Percentiles rank a stretch among this genome's conserved stretches.
Conservation (phyloP, 1,140 invertebrate genomes). For the Hycleus phaleratus region DNA sequence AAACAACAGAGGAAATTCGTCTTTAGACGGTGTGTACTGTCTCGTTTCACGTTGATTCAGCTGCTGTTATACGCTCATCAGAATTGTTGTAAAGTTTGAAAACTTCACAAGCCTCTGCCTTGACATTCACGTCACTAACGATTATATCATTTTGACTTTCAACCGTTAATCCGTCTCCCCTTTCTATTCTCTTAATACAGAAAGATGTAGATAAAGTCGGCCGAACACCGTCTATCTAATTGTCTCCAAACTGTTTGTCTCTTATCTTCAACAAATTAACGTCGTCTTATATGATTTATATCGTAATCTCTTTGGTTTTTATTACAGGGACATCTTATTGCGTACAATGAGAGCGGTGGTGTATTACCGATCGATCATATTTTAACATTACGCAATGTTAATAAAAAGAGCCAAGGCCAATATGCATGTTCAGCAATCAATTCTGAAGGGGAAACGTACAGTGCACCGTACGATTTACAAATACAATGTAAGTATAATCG, state of each 20-base stretch:
- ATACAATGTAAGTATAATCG: constrained; percentile 56
- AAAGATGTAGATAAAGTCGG: constrained; percentile 6
- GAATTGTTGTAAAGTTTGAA: constrained; percentile 25
- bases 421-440: constrained; percentile 64
- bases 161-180: constrained; percentile 16
- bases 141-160: constrained; percentile 23
- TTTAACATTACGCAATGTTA: constrained; percentile 44
- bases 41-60: constrained; percentile 29
- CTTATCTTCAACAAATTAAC: constrained; percentile 10
- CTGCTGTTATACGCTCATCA: constrained; percentile 32
- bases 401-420: constrained; percentile 42
- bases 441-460: constrained; percentile 57
- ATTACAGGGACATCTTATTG: not conserved
- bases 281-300: constrained; percentile 7
- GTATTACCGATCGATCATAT: constrained; percentile 48
- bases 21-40: not conserved
- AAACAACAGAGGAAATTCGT: too few species aligned
- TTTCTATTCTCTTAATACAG: not conserved
- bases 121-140: constrained; percentile 24
- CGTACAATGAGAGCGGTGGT: constrained; percentile 46
- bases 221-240: not conserved
- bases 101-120: constrained; percentile 18
- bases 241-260: constrained; percentile 8
- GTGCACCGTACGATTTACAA: constrained; percentile 51
- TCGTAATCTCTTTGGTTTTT: too few species aligned